Base-by-base conservation (phyloP, 2,888 invertebrate species). In the Standfussiana lucernea region DNA sequence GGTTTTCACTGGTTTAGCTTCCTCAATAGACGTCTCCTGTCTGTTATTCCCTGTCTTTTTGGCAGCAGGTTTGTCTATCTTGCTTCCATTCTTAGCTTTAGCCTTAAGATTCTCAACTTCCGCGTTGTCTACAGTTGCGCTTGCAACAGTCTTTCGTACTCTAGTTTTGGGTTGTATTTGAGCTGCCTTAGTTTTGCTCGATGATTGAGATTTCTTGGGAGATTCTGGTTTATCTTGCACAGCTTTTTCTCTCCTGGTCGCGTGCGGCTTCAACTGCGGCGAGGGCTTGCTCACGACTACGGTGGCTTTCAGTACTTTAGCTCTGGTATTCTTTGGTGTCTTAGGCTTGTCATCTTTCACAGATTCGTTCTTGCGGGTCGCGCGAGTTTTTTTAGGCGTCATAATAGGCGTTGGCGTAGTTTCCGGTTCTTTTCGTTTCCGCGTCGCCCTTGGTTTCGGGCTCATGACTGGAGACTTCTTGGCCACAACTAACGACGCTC, bases 381-480 rank as follows among this genome's bases (percentile, higher is more conserved):
- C 75, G 45, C 90, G 89, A 11, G 86, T 86, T 84, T 82, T 90
- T 50, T 86, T 90, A n/a, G 86, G 77, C n/a, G 71, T 68, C 45
- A 77, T 65, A 59, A 64, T 78, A 53, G 77, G 79, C 24, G 72
- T 79, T 5, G 61, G 21, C 21, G 69, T 15, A 13, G 87, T 69
- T 28, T 73, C 82, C 2, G 81, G 77, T 74, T 79, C 76, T 65
- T 79, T 87, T 35, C 85, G 76, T 40, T 85, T 84, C 2, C 84
- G 72, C 7, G 84, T 45, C 21, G 82, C 70, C 65, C 76, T 79
- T 4, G 75, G 84, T 28, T 73, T 72, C 0, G 93, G 93, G n/a
- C 88, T 91, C 84, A 92, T 86, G 15, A 87, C 86, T 0, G 94
- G 94, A 0, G 91, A 71, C 82, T 93, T 95, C 73, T 95, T 94